Base-by-base conservation (phyloP, 2,888 invertebrate species). In the Nemapogon koenigi region DNA sequence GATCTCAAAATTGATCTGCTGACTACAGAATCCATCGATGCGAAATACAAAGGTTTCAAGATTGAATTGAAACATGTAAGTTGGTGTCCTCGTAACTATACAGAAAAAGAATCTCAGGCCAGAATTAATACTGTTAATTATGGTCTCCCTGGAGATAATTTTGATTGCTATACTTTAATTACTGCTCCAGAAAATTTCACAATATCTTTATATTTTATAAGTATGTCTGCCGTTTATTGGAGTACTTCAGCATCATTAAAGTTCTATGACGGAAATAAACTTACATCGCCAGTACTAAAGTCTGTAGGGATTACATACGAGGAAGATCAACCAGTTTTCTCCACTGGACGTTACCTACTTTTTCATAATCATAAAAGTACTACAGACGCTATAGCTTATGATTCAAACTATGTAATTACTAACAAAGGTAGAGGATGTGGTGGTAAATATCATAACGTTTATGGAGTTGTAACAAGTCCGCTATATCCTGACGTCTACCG, bases 91-190 rank as follows among this genome's bases (percentile, higher is more conserved):
- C 61, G 86, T 44, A 93, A 90, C 49, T 92, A 85, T 51, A 86
- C 87, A 0, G 82, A n/a, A n/a, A n/a, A n/a, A n/a, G n/a, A 33
- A 14, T 53, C 76, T 1, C 86, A 88, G 53, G 94, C 94, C 2
- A 81, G 88, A 50, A 80, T 94, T 32, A 65, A 75, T 7, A 43
- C 53, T 7, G 1, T 46, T 50, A 2, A 4, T 4, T n/a, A 11
- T 28, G 11, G 7, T n/a, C 17, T 13, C n/a, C n/a, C n/a, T n/a
- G n/a, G n/a, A n/a, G 55, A 75, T 30, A n/a, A 30, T 0, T 66
- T 70, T 7, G 61, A 73, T 45, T 95, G 94, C 56, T 78, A 76
- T 45, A 81, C 87, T 1, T 80, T 81, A 3, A 88, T 95, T 16
- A 80, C 73, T 10, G 87, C 86, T 1, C 84, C 86, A 2, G 75